Conservation (phyloP, 2,113 vertebrate genomes). For the Muntiacus muntjak region DNA sequence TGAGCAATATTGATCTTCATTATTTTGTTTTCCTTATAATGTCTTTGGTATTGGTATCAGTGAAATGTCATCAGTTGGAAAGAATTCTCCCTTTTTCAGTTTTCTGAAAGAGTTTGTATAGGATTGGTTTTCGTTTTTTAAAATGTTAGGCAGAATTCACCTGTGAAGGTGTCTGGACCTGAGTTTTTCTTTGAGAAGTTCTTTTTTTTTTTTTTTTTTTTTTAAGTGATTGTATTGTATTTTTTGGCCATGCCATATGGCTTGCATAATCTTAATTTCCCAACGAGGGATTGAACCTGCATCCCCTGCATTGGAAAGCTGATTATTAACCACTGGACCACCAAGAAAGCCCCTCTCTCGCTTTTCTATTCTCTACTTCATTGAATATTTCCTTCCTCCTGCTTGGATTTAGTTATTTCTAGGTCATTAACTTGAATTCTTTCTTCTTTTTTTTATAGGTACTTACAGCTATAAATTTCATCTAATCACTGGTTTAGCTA, state of each 20-base stretch:
- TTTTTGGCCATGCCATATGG: background rate
- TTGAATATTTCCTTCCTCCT: background rate
- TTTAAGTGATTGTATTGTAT: background rate
- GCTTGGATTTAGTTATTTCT: conserved; percentile 14
- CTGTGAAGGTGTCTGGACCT: background rate
- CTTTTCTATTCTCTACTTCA: background rate
- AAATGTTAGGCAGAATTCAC: background rate
- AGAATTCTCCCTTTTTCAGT: background rate
- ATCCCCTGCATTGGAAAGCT: background rate
- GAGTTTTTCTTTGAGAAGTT: background rate
- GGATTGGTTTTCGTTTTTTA: background rate
- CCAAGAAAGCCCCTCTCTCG: background rate
- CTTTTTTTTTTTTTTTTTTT: background rate
- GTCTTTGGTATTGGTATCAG: background rate
- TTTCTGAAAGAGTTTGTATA: background rate
- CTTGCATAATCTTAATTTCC: background rate
- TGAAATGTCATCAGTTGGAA: background rate
- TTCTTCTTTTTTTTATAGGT: background rate
- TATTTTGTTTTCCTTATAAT: background rate
- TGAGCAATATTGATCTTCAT: background rate
- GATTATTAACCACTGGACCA: background rate
- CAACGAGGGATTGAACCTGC: background rate
- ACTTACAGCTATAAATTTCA: background rate
- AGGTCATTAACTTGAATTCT: background rate
- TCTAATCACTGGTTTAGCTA: background rate